Base-by-base conservation (phyloP, 2,888 invertebrate species). In the Dasysyrphus albostriatus region DNA sequence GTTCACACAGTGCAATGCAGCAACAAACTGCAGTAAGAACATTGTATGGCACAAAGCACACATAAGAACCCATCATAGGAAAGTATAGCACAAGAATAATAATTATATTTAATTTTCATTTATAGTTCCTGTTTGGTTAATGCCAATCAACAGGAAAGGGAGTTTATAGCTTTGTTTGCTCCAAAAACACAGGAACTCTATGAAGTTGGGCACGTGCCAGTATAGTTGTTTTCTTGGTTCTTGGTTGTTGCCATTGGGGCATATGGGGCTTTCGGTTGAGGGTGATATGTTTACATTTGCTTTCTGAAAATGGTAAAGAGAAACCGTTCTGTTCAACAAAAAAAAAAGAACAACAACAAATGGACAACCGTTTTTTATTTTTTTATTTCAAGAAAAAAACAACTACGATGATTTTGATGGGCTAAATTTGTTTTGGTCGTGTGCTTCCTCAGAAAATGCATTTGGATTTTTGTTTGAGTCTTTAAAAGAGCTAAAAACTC, bases 131-230 rank as follows among this genome's bases (percentile, higher is more conserved):
- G 78, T 67, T 81, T 58, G 51, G 39, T 47, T 59, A 44, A 12
- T 75, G 44, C 51, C 69, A 37, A 54, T 73, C 54, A 24, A 73
- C 32, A 69, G 56, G 74, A 58, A 78, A 82, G 78, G 82, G 74
- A 78, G 78, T 82, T 82, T 74, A 83, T 83, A 72, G 87, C 87
- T 83, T 63, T 83, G 83, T 39, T 58, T 75, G 74, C 73, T 83
- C 87, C 87, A 78, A 82, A 81, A 82, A 72, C 75, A 79, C 87
- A 83, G 82, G 83, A 82, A 83, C 87, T 78, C 85, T 63, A 69
- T 82, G 74, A 72, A 54, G 65, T 69, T 78, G 51, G 87, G 67
- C 87, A 87, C 87, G 87, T 83, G 87, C 83, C 83, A 78, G 61
- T 82, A 3, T 24, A 24, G 24, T 24, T 24, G 24, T 24, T 24